Conservation (phyloP, 2,113 vertebrate species). For the Strigops habroptila region DNA sequence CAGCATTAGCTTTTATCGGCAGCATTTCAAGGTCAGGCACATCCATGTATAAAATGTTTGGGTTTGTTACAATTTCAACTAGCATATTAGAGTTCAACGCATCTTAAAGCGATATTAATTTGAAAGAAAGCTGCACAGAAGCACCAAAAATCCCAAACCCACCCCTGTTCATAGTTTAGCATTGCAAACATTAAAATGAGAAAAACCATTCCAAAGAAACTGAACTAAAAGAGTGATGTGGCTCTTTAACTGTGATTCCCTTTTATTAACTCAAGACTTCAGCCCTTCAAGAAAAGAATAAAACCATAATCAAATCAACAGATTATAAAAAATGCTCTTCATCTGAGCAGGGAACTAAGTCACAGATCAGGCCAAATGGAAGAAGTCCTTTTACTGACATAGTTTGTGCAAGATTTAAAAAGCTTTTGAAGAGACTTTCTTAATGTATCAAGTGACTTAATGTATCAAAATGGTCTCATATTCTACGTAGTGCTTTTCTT, state of each 20-base stretch:
- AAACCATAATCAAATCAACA: neutral
- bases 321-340: neutral
- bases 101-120: neutral
- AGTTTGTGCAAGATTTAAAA: neutral
- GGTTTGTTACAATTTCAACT: conserved; percentile 4
- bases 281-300: neutral
- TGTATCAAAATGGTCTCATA: neutral
- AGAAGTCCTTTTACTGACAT: neutral
- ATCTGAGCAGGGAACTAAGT: neutral
- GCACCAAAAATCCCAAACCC: neutral
- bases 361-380: neutral
- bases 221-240: neutral
- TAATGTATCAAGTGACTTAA: neutral
- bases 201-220: neutral
- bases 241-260: neutral
- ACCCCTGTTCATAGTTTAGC: neutral
- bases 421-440: neutral
- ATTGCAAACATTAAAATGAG: neutral
- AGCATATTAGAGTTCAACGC: neutral
- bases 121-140: neutral
- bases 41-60: conserved; percentile 22
- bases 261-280: neutral
- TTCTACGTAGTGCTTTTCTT: neutral
- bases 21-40: conserved; percentile 75
- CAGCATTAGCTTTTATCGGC: conserved; percentile 81